Evolutionary conservation across 2,113 vertebrate genomes (phyloP), one percentile per base, ranked within the genome.

Genomic region (Coregonus clupeaformis): DNA sequence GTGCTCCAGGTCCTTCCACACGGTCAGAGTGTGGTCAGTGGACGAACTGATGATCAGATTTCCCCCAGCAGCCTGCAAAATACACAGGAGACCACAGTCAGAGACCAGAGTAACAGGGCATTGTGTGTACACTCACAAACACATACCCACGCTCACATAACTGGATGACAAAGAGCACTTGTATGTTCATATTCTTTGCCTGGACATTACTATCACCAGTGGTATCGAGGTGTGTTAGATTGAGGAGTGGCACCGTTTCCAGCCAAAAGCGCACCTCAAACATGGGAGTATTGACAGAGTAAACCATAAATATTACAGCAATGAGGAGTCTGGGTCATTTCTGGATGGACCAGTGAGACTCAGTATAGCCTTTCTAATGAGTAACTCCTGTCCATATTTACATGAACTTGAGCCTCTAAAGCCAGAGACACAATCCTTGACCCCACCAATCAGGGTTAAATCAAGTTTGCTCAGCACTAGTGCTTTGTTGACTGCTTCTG

Each of bases 1-100:
- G 88, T 95, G 94, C 72, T 99, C 98, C 80, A 97, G 88, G 77
- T 98, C 97, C 89, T 97, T 98, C 98, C 98, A 99, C 47, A 98
- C 92, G 0, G 94, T 94, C 85, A 99, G 85, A 1, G 97, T 95
- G 88, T 99, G 95, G 88, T 99, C 97, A 0, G 95, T 96, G 59
- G 98, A 99, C 14, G 97, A 97, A 86, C 96, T 98, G 88, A 99
- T 90, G 6, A 99, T 86, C 82, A 97, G 14, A 2, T 96, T 97
- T 79, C 95, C 94, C 62, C 98, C 98, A 25, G 95, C 93, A 27
- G 96, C 96, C 98, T 99, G 92, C 55, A 83, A 82, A 18, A 69
- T 1, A 77, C 16, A 69, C 2, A 63, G 67, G 12, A 73, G 5
- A 74, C 3, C 1, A 9, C 69, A 74, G n/a, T 75, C 25, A 74